Evolutionary conservation across 2,888 invertebrate species (phyloP).

Genomic region (Nephrotoma guestfalica): DNA sequence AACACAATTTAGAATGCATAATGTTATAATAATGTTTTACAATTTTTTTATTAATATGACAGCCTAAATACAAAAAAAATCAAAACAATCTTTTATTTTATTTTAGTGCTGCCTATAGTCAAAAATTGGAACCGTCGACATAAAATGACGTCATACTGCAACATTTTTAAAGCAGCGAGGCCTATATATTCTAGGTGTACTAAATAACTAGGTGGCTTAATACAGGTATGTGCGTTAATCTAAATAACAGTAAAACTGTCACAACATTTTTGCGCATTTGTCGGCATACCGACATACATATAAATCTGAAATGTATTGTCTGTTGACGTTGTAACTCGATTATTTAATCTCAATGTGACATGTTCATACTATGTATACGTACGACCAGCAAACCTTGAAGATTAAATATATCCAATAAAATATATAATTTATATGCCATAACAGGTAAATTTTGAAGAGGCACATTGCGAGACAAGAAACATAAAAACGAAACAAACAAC

Average conservation of each 20-base stretch:
- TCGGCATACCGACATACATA: neutral
- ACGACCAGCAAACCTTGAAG: neutral
- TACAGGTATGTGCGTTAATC: neutral
- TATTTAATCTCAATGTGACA: neutral
- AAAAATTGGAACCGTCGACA: no score
- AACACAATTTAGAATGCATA: no score
- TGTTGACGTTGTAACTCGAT: neutral
- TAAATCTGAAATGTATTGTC: neutral
- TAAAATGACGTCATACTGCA: no score
- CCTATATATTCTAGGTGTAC: no score
- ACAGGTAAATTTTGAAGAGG: neutral
- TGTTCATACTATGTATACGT: no score
- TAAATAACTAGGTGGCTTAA: no score
- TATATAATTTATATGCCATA: neutral
- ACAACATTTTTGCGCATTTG: neutral
- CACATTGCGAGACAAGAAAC: neutral
- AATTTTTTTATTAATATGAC: no score
- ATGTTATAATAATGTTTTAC: no score
- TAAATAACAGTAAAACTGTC: neutral
- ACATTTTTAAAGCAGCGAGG: no score
- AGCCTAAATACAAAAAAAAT: no score
- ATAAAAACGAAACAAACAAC: neutral
- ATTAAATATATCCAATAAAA: neutral
- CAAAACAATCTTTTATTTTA: no score
- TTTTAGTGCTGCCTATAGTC: no score